phyloP scores from a whole-genome alignment of 2,797 vertebrate species.

The Falco biarmicus region DNA sequence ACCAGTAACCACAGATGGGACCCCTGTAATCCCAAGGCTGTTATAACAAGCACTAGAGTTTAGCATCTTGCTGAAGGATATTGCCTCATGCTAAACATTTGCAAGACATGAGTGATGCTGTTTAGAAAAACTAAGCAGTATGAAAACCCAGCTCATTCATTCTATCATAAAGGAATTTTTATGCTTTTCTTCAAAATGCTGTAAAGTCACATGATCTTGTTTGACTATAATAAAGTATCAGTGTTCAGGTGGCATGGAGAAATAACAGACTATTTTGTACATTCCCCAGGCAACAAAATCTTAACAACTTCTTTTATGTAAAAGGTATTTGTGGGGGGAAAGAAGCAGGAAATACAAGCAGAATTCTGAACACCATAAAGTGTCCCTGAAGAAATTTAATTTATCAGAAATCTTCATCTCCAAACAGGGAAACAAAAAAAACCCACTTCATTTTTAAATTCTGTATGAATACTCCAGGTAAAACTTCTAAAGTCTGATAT shows the following conservation, averaged over 20 bases:
- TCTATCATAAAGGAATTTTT: background rate
- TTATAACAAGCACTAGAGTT: background rate
- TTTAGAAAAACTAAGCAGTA: background rate
- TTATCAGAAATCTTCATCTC: background rate
- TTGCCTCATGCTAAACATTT: background rate
- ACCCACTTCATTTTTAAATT: background rate
- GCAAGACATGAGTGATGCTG: background rate
- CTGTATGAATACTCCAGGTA: background rate
- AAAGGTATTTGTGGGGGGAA: rapidly evolving
- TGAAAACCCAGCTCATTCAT: background rate
- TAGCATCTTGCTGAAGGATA: background rate
- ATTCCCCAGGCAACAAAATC: background rate
- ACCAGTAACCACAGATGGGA: background rate
- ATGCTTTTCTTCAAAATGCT: background rate
- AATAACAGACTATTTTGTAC: background rate
- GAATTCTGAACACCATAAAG: background rate
- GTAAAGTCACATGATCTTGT: background rate
- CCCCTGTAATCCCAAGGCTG: background rate
- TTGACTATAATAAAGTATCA: background rate
- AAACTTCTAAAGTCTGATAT: background rate
- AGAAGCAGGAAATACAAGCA: background rate
- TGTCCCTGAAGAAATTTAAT: background rate
- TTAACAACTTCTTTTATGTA: background rate
- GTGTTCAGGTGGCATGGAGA: background rate
- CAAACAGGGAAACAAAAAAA: background rate